Evolutionary conservation across 2,113 vertebrate species (phyloP).

Genomic region (Australoheros scitulus): DNA sequence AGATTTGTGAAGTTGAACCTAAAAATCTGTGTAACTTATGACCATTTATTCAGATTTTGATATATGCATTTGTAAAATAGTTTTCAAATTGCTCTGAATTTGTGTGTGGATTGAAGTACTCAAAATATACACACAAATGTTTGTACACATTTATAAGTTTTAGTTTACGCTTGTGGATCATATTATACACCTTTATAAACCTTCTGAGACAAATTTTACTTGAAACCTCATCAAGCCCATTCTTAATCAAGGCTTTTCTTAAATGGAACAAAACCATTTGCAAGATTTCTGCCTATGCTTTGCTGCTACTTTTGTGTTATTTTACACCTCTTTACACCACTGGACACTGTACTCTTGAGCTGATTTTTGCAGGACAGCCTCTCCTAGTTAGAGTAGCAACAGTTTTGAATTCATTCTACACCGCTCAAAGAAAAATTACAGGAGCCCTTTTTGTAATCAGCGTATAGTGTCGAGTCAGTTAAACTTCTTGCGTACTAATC

Average conservation of each 20-base stretch:
- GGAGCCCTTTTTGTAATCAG: too few species aligned
- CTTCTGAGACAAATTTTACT: background rate
- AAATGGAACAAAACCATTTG: too few species aligned
- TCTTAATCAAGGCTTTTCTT: background rate
- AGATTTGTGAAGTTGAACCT: background rate
- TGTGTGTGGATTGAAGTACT: too few species aligned
- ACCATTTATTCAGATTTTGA: too few species aligned
- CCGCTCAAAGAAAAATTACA: too few species aligned
- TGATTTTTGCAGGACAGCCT: background rate
- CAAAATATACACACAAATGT: background rate
- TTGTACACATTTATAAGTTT: background rate
- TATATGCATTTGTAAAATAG: background rate
- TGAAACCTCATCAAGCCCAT: background rate
- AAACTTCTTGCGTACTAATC: too few species aligned
- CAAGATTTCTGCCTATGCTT: too few species aligned
- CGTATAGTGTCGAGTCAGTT: too few species aligned
- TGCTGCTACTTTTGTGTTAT: too few species aligned
- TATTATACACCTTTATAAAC: accelerated
- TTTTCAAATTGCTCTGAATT: background rate
- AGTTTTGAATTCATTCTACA: too few species aligned
- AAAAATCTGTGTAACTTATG: background rate
- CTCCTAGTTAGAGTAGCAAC: background rate
- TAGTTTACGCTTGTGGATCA: background rate
- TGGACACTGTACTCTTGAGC: background rate
- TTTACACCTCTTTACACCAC: background rate